These are phyloP conservation scores for Baronia brevicornis DNA, from an alignment of 2,888 invertebrate species.

Conservation along the genomic window DNA sequence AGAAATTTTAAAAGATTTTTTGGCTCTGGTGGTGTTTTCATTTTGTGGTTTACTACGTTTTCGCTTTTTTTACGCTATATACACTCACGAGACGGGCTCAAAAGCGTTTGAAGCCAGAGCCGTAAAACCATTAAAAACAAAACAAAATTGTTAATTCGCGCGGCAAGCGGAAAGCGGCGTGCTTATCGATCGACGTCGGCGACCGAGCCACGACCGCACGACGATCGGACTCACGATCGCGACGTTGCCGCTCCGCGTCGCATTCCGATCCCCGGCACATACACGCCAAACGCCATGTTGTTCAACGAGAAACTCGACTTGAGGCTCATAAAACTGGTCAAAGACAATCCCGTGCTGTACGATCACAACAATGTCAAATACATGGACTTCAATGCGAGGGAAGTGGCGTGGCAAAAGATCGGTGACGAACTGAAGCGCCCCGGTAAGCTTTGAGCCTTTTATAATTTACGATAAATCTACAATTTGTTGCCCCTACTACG, in stretches of 20 bases:
- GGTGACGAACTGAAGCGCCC: conserved; percentile 57
- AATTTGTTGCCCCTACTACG: conserved; percentile 4
- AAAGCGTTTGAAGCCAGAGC: too few species aligned
- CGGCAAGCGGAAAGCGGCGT: conserved; percentile 1
- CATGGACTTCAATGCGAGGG: conserved; percentile 60
- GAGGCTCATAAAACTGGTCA: conserved; percentile 47
- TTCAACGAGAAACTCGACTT: conserved; percentile 48
- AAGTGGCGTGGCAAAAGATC: conserved; percentile 66
- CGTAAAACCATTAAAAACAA: too few species aligned
- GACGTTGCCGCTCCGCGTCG: conserved; percentile 20
- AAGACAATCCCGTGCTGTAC: conserved; percentile 49
- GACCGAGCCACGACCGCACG: conserved; percentile 16
- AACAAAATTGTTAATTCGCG: too few species aligned
- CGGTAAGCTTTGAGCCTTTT: conserved; percentile 40
- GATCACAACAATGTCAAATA: conserved; percentile 51
- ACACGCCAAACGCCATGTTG: conserved; percentile 30
- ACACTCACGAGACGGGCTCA: too few species aligned
- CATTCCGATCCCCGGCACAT: conserved; percentile 7
- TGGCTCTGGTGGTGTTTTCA: too few species aligned
- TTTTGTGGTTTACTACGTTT: too few species aligned
- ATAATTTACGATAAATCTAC: conserved; percentile 27
- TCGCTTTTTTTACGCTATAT: too few species aligned
- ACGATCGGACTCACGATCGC: conserved; percentile 17
- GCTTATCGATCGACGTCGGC: conserved; percentile 16
- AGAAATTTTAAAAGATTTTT: too few species aligned